Conservation (phyloP, 2,797 vertebrate genomes). For the Hafferia zeledoni region DNA sequence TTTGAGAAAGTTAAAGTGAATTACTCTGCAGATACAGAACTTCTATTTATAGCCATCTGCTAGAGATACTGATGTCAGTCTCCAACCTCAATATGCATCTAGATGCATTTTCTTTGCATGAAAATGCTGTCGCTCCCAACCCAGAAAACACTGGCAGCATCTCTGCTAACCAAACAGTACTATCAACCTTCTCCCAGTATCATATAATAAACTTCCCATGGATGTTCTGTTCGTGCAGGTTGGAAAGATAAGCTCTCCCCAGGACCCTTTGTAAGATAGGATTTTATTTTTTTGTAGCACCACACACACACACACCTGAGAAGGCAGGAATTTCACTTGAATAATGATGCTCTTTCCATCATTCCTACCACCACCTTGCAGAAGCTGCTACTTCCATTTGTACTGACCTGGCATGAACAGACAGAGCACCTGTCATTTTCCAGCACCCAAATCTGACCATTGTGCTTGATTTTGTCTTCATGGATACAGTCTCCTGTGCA, state of each 20-base stretch:
- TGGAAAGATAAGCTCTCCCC: neutral
- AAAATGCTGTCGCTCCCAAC: neutral
- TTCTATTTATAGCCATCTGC: neutral
- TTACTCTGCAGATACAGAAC: neutral
- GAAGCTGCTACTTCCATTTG: neutral
- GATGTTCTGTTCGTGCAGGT: neutral
- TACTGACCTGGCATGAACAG: slow-evolving; percentile 94
- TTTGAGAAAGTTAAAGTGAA: neutral
- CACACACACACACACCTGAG: neutral
- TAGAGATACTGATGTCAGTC: neutral
- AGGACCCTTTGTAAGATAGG: neutral
- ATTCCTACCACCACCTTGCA: neutral
- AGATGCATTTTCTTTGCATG: neutral
- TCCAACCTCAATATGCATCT: neutral
- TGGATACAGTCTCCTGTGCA: slow-evolving; percentile 96
- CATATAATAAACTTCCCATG: neutral
- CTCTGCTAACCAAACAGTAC: neutral
- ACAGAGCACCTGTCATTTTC: slow-evolving; percentile 96
- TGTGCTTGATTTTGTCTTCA: slow-evolving; percentile 94
- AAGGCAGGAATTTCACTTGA: neutral
- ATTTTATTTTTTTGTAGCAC: neutral
- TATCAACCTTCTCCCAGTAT: neutral
- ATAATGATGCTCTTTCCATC: neutral
- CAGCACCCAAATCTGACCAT: slow-evolving; percentile 96
- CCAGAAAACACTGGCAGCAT: neutral